Percentiles rank a stretch among this genome's conserved stretches.
Evolutionary conservation across 2,888 invertebrate species (phyloP).

Genomic region (Drosophila peninsularis): DNA sequence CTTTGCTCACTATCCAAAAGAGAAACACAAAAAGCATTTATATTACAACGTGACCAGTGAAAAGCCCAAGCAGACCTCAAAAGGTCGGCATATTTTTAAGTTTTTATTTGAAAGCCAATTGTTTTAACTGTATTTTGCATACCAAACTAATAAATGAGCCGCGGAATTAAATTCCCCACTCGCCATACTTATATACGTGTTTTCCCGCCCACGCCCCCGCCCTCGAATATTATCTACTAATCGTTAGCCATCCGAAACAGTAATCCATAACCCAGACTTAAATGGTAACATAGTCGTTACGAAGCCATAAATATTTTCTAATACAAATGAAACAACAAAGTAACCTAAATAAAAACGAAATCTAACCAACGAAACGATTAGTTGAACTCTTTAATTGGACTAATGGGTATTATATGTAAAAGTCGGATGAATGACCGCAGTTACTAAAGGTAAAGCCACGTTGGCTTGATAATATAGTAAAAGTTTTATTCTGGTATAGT

Average conservation of each 20-base stretch:
- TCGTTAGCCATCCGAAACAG: constrained; percentile 31
- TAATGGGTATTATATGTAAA: constrained; percentile 14
- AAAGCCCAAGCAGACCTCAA: constrained; percentile 11
- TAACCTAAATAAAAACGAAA: constrained; percentile 67
- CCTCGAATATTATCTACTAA: constrained; percentile 50
- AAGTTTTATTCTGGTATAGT: constrained; percentile 65
- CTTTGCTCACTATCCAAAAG: constrained; percentile 47
- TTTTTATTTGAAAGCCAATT: constrained; percentile 59
- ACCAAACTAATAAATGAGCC: constrained; percentile 78
- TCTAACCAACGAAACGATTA: constrained; percentile 68
- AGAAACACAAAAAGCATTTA: constrained; percentile 51
- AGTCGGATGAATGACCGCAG: no score
- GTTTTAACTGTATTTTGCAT: constrained; percentile 70
- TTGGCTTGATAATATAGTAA: constrained; percentile 52
- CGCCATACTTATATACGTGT: constrained; percentile 57
- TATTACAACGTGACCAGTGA: constrained; percentile 65
- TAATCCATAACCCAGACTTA: constrained; percentile 54
- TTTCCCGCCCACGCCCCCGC: constrained; percentile 16
- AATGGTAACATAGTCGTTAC: constrained; percentile 65
- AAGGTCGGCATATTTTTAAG: constrained; percentile 46
- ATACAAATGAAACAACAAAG: constrained; percentile 34
- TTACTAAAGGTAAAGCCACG: not conserved
- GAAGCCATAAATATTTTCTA: constrained; percentile 66
- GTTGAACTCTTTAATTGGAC: constrained; percentile 35
- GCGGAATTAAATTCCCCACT: constrained; percentile 68